Evolutionary conservation across 2,113 vertebrate genomes (phyloP).

Genomic region (Girardinichthys multiradiatus): DNA sequence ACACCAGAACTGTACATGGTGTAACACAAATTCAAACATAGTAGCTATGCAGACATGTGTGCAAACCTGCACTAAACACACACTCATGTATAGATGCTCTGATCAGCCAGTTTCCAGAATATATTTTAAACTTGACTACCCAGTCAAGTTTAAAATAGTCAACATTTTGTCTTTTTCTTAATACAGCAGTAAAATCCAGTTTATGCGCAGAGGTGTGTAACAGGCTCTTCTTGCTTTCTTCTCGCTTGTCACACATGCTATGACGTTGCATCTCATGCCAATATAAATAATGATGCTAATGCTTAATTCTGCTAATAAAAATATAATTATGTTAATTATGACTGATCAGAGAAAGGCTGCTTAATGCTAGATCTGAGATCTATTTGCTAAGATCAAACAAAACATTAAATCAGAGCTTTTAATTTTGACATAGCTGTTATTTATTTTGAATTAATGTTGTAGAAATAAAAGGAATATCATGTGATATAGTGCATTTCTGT

Average conservation of each 20-base stretch:
- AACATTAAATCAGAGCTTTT: background rate
- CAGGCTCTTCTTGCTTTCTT: no score
- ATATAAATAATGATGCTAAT: background rate
- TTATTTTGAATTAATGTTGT: background rate
- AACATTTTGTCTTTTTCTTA: no score
- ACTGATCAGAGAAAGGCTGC: background rate
- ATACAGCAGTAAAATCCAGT: no score
- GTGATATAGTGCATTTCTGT: background rate
- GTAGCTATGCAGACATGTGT: constrained; percentile 2
- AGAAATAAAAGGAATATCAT: background rate
- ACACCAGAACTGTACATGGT: constrained; percentile 31
- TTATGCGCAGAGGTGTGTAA: no score
- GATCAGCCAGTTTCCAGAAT: background rate
- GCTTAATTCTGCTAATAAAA: background rate
- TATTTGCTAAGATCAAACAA: no score
- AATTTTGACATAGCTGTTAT: background rate
- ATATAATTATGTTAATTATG: background rate
- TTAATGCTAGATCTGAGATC: background rate
- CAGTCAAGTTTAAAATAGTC: background rate
- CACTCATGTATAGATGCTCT: constrained; percentile 4
- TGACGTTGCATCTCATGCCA: no score
- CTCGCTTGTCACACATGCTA: no score
- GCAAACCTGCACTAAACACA: background rate
- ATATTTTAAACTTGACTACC: background rate
- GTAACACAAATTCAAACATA: constrained; percentile 51